Evolutionary conservation across 2,113 vertebrate species (phyloP).

Genomic region (Bubo scandiacus): DNA sequence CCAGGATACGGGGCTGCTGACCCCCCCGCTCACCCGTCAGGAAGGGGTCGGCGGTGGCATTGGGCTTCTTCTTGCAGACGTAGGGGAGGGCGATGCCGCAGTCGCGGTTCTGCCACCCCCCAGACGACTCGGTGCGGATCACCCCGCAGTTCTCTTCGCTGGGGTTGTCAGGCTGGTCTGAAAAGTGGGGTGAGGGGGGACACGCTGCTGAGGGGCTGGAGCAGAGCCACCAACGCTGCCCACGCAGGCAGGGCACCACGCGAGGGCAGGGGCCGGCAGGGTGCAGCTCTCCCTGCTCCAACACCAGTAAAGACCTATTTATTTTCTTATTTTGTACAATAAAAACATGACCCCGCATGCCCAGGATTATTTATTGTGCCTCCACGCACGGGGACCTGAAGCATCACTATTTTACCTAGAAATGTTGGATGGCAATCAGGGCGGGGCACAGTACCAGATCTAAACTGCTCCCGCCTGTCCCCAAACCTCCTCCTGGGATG

Average conservation of each 20-base stretch:
- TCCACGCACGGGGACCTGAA: background rate
- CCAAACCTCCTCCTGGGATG: background rate
- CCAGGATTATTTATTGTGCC: background rate
- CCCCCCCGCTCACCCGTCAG: conserved; percentile 69
- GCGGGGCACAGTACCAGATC: background rate
- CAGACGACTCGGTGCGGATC: conserved; percentile 89
- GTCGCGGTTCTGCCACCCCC: conserved; percentile 92
- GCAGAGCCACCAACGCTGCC: background rate
- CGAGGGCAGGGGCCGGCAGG: fast-evolving
- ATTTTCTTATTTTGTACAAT: background rate
- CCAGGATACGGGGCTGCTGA: background rate
- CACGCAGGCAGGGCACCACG: fast-evolving
- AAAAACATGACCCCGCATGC: fast-evolving
- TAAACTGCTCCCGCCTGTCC: background rate
- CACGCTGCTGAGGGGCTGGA: background rate
- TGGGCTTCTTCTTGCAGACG: conserved; percentile 93
- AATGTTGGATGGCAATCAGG: background rate
- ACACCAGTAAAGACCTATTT: background rate
- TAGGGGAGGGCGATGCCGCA: conserved; percentile 91
- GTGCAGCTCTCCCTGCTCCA: background rate
- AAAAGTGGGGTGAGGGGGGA: background rate
- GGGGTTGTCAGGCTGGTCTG: conserved; percentile 90
- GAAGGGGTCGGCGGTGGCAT: conserved; percentile 79
- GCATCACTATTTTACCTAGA: background rate
- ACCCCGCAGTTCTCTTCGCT: conserved; percentile 93